These are phyloP conservation scores for Drosophila kambysellisi DNA, from an alignment of 2,888 invertebrate genomes.

Conservation along the genomic window DNA sequence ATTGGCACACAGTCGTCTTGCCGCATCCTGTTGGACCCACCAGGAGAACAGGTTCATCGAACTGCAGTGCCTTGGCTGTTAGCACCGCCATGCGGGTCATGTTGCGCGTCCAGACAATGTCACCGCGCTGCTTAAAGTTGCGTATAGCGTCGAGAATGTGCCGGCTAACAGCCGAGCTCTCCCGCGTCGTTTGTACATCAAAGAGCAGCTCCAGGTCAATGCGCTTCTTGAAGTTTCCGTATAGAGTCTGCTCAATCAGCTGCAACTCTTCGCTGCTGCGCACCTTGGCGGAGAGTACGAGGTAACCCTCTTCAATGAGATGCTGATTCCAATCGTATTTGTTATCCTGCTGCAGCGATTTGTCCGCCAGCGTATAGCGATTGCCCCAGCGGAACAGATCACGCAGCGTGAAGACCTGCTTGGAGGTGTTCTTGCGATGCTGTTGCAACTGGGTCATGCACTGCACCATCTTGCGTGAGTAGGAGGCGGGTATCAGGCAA, in stretches of 20 bases:
- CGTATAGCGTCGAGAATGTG: conserved; percentile 89
- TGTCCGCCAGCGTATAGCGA: conserved; percentile 92
- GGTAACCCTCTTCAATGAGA: conserved; percentile 97
- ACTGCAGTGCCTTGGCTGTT: conserved; percentile 93
- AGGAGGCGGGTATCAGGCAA: conserved; percentile 94
- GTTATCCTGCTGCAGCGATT: conserved; percentile 86
- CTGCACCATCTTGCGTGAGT: conserved; percentile 95
- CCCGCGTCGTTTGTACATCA: conserved; percentile 88
- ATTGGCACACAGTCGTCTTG: conserved; percentile 97
- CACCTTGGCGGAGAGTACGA: conserved; percentile 96
- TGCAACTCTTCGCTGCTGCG: conserved; percentile 92
- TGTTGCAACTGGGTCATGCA: conserved; percentile 96
- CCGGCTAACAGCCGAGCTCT: conserved; percentile 90
- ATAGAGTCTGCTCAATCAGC: conserved; percentile 92
- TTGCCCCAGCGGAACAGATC: conserved; percentile 99
- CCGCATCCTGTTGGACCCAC: conserved; percentile 99
- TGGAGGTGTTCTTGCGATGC: conserved; percentile 92
- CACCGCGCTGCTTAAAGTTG: conserved; percentile 86
- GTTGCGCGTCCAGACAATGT: conserved; percentile 97
- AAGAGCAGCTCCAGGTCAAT: conserved; percentile 91
- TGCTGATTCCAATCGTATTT: conserved; percentile 99
- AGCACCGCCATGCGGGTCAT: conserved; percentile 93
- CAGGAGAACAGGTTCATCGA: conserved; percentile 96
- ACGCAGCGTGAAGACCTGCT: conserved; percentile 96
- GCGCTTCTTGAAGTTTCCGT: conserved; percentile 91